Evolutionary conservation across 2,113 vertebrate genomes (phyloP).

Genomic region (Ophthalmolycus amberensis): DNA sequence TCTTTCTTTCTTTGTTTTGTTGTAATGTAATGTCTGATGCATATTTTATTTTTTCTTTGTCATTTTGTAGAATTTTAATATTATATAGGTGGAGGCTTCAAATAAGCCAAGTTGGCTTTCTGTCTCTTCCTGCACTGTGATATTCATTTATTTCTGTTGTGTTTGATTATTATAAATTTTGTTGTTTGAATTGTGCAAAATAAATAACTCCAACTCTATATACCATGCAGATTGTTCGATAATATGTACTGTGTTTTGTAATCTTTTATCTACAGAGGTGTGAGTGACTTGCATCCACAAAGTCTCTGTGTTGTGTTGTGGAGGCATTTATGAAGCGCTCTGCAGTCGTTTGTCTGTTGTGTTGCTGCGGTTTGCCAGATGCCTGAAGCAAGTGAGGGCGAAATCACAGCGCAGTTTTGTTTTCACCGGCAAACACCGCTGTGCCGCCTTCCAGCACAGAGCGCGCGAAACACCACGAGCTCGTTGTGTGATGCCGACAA

Average conservation of each 20-base stretch:
- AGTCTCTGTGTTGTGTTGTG: constrained; percentile 5
- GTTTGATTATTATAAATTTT: no score
- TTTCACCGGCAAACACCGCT: constrained; percentile 55
- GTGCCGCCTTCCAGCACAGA: constrained; percentile 43
- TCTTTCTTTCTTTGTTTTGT: no score
- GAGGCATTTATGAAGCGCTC: constrained; percentile 23
- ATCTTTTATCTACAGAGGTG: not conserved
- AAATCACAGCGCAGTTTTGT: constrained; percentile 79
- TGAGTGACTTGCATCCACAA: not conserved
- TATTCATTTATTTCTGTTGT: no score
- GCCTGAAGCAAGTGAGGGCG: constrained; percentile 70
- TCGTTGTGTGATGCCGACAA: not conserved
- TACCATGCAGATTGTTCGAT: not conserved
- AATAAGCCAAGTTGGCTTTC: no score
- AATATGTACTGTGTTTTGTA: not conserved
- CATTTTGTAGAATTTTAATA: no score
- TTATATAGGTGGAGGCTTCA: no score
- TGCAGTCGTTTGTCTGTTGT: constrained; percentile 56
- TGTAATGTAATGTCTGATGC: no score
- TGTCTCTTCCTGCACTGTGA: no score
- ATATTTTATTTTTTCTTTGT: no score
- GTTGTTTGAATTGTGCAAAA: no score
- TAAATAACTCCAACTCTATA: no score
- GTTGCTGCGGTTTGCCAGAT: constrained; percentile 49
- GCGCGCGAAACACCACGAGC: not conserved